These are phyloP conservation scores for Mechanitis messenoides DNA, from an alignment of 2,888 invertebrate species.

Conservation along the genomic window DNA sequence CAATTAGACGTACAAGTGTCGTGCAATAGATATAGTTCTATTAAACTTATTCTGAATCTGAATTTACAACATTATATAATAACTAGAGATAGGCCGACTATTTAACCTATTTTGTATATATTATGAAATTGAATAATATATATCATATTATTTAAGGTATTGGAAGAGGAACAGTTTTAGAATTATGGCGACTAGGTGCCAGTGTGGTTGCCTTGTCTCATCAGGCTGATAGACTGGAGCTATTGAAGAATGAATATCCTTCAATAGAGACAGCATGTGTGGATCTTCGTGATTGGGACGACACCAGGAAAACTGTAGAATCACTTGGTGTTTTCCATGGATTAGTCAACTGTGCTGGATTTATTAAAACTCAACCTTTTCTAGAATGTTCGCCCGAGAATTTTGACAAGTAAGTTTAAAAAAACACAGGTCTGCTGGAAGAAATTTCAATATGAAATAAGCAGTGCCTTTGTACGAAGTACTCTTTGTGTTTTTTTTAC, in stretches of 20 bases:
- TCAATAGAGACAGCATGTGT: constrained; percentile 78
- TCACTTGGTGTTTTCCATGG: constrained; percentile 82
- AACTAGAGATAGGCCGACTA: too few species aligned
- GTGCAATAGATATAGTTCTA: too few species aligned
- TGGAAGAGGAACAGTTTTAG: constrained; percentile 82
- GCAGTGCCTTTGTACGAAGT: too few species aligned
- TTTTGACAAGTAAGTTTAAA: constrained; percentile 79
- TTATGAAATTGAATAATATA: not conserved
- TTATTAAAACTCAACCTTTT: constrained; percentile 82
- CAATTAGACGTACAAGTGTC: too few species aligned
- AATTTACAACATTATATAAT: too few species aligned
- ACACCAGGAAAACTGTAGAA: constrained; percentile 73
- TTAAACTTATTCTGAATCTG: too few species aligned
- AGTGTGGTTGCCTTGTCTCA: constrained; percentile 85
- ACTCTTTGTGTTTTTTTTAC: too few species aligned
- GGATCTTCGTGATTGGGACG: constrained; percentile 86
- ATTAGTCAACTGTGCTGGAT: constrained; percentile 93
- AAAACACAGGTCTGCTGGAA: too few species aligned
- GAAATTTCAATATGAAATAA: too few species aligned
- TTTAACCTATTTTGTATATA: too few species aligned
- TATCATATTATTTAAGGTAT: constrained; percentile 68
- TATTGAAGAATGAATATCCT: constrained; percentile 77
- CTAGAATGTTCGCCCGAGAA: constrained; percentile 80
- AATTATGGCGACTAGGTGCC: constrained; percentile 80
- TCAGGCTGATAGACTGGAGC: constrained; percentile 78